These are phyloP conservation scores for Malurus leucopterus DNA, from an alignment of 2,797 vertebrate species.

Conservation along the genomic window DNA sequence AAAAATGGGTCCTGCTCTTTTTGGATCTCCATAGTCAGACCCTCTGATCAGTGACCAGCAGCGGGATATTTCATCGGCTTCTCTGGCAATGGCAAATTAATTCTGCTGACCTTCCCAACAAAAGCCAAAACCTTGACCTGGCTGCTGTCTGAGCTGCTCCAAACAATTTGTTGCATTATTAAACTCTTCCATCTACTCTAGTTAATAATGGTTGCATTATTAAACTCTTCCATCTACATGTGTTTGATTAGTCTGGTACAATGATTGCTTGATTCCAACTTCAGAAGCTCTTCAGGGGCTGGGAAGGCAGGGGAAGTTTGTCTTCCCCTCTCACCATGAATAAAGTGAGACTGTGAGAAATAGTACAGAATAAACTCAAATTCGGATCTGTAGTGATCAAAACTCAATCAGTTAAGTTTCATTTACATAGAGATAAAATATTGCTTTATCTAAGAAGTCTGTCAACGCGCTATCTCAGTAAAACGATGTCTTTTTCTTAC, in stretches of 20 bases:
- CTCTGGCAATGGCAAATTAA: neutral
- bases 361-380: neutral
- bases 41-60: neutral
- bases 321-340: neutral
- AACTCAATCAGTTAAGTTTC: neutral
- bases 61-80: neutral
- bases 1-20: neutral
- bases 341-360: neutral
- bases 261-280: neutral
- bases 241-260: neutral
- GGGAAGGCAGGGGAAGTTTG: neutral
- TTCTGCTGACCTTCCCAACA: neutral
- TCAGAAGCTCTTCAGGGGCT: neutral
- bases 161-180: neutral
- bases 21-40: neutral
- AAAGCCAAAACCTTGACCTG: neutral
- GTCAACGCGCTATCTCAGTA: rapidly evolving
- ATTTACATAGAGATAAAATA: neutral
- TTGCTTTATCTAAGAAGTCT: neutral
- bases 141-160: neutral
- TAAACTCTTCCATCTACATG: neutral
- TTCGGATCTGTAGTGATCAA: neutral
- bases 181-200: neutral
- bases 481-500: neutral
- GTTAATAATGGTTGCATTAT: neutral